Percentiles rank a stretch among this genome's conserved stretches.
These are phyloP conservation scores for Sardinella longiceps DNA, from an alignment of 2,797 vertebrate species.

Conservation along the genomic window DNA sequence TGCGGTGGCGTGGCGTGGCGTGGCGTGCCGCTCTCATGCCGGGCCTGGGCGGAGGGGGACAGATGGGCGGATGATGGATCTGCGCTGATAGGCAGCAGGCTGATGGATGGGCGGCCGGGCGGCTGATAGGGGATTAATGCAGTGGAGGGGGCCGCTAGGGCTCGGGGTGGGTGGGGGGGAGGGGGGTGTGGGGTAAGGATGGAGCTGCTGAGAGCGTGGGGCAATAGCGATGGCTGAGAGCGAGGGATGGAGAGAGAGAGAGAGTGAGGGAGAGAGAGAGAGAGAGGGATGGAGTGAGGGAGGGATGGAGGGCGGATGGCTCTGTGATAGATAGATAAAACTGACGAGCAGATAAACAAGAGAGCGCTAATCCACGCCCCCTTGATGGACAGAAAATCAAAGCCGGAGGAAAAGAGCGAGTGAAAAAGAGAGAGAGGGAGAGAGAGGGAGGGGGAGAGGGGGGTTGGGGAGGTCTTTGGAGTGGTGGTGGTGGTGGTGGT, in stretches of 20 bases:
- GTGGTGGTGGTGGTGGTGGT: too few species aligned
- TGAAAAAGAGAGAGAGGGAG: neutral
- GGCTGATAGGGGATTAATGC: conserved; percentile 83
- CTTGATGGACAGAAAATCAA: conserved; percentile 80
- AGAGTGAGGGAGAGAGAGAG: conserved; percentile 66
- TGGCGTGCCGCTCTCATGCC: conserved; percentile 55
- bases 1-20: conserved; percentile 65
- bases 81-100: conserved; percentile 78
- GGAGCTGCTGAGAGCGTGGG: conserved; percentile 76
- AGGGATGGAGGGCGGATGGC: conserved; percentile 63
- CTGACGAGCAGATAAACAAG: conserved; percentile 81
- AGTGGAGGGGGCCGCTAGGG: conserved; percentile 62
- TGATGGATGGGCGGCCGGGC: conserved; percentile 78
- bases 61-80: conserved; percentile 84
- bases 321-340: conserved; percentile 80
- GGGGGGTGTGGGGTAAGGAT: conserved; percentile 75
- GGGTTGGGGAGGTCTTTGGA: neutral
- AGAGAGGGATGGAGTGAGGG: conserved; percentile 76
- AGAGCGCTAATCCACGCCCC: conserved; percentile 75
- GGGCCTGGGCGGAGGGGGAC: conserved; percentile 68
- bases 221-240: conserved; percentile 68
- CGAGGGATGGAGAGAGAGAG: conserved; percentile 77
- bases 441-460: conserved; percentile 56
- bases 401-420: conserved; percentile 62
- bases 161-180: neutral